phyloP scores from a whole-genome alignment of 2,113 vertebrate species.

The Amia ocellicauda region DNA sequence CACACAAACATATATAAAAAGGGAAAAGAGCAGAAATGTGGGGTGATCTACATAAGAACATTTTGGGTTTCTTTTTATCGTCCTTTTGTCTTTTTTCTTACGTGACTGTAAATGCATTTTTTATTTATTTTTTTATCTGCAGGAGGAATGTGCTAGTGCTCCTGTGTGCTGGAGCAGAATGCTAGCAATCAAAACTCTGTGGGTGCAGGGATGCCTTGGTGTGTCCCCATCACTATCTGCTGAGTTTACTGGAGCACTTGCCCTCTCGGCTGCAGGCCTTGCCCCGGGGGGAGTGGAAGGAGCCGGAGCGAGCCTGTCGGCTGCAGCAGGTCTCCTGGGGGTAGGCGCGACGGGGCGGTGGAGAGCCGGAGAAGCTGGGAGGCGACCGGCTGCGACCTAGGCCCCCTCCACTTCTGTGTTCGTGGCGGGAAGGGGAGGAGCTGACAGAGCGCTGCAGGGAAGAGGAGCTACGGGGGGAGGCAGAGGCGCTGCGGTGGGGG shows the following conservation, averaged over 20 bases:
- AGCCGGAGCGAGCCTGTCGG: constrained; percentile 75
- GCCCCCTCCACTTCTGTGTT: constrained; percentile 76
- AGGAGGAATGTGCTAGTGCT: neutral
- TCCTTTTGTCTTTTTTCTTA: too few relatives aligned
- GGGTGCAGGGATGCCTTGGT: too few relatives aligned
- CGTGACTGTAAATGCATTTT: too few relatives aligned
- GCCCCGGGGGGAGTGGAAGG: constrained; percentile 67
- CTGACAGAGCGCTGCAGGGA: constrained; percentile 92
- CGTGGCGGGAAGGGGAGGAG: constrained; percentile 88
- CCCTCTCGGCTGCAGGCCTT: constrained; percentile 74
- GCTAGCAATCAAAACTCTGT: neutral
- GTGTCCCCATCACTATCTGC: constrained; percentile 79
- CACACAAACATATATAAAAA: too few relatives aligned
- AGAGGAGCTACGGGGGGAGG: constrained; percentile 85
- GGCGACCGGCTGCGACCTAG: constrained; percentile 90
- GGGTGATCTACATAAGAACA: too few relatives aligned
- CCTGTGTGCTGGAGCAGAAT: neutral
- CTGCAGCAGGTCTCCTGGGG: constrained; percentile 82
- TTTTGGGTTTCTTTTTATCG: too few relatives aligned
- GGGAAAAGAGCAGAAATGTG: neutral
- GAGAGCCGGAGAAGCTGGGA: constrained; percentile 91
- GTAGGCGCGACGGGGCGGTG: constrained; percentile 85
- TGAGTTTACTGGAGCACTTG: constrained; percentile 89
- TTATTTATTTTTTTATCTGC: too few relatives aligned
- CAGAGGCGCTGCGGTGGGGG: constrained; percentile 88